Conservation (phyloP, 2,797 vertebrate genomes). For the Falco berigora region DNA sequence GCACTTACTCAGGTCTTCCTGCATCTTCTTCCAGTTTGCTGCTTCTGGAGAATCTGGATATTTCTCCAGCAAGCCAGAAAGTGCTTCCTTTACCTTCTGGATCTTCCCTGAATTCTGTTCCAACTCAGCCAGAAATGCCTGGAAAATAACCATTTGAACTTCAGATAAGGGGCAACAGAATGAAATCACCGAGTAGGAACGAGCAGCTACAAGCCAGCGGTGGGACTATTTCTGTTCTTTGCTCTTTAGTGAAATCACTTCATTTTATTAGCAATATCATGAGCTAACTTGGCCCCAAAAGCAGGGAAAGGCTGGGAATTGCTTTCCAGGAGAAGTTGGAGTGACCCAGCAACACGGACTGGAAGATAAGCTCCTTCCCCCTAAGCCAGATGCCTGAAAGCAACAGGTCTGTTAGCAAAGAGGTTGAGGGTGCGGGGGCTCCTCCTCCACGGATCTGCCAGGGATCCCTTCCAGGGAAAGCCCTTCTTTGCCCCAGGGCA, state of each 20-base stretch:
- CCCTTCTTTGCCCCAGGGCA: not conserved
- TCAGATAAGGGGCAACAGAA: not conserved
- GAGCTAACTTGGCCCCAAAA: not conserved
- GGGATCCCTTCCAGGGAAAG: not conserved
- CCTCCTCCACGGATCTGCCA: not conserved
- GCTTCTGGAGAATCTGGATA: conserved; percentile 91
- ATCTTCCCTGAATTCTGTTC: conserved; percentile 87
- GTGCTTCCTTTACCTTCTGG: conserved; percentile 84
- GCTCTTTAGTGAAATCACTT: not conserved
- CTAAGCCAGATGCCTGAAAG: not conserved
- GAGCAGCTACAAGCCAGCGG: not conserved
- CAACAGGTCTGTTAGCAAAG: not conserved
- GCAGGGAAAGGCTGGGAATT: not conserved
- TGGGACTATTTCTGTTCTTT: not conserved
- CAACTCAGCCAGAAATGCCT: conserved; percentile 90
- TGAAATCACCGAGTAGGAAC: not conserved
- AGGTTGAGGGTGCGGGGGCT: not conserved
- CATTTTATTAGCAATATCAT: not conserved
- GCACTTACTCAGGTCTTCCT: conserved; percentile 88
- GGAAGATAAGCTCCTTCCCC: not conserved
- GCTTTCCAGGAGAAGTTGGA: not conserved
- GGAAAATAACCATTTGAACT: not conserved
- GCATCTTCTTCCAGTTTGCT: conserved; percentile 87
- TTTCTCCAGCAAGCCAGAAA: conserved; percentile 84
- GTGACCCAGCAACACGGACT: not conserved